Evolutionary conservation across 1,140 invertebrate genomes (phyloP), one percentile per base, ranked within the genome.

Genomic region (Hypothenemus hampei): DNA sequence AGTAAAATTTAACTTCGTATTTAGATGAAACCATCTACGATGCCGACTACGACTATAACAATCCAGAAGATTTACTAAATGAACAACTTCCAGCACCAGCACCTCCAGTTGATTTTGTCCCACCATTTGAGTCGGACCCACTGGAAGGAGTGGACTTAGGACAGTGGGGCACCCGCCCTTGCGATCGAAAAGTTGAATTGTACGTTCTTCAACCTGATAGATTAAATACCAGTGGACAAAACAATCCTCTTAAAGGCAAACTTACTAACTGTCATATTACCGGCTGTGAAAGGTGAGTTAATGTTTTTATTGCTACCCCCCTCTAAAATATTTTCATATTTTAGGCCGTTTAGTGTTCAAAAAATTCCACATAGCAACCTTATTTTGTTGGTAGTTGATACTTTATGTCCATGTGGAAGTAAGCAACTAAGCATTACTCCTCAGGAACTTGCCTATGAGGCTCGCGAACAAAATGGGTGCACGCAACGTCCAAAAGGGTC

Each of bases 301-400:
- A 15, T 15, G 13, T 31, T 31, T 13, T 19, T 11, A 3, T 3
- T 21, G 16, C 8, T 1, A 43, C 3, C 11, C 16, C 35, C 15
- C 10, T 21, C 22, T 3, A 43, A 22, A 21, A 20, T 21, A 10
- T 21, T 18, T 43, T 43, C 15, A 13, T 37, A 37, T 58, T 63
- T 33, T 72, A 91, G 89, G 60, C 89, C 89, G 10, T 95, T 94
- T 73, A 93, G 91, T 71, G 90, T 93, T 8, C 91, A 94, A 66
- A 91, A 91, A 74, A 91, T 94, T 61, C 89, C 85, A 29, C 86
- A 91, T 66, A 93, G 91, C 62, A 95, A 95, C 76, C 73, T 95
- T 37, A 90, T 95, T 44, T 73, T 94, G 46, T 73, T 94, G 19
- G 91, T 93, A 31, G 89, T 93, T 40, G 89, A 93, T 69, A 93